phyloP scores from a whole-genome alignment of 2,888 invertebrate species.

The Oscheius sp. region DNA sequence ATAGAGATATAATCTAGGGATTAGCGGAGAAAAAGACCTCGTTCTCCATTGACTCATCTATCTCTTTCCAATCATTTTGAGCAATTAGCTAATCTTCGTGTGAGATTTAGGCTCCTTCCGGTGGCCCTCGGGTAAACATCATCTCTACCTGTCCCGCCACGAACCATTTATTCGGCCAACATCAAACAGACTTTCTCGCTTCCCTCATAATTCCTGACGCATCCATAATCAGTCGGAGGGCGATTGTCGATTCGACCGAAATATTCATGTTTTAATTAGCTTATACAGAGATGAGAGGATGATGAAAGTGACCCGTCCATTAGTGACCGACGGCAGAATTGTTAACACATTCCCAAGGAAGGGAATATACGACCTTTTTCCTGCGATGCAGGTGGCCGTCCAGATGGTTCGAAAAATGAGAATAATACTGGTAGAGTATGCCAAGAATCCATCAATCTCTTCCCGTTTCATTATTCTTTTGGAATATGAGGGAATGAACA shows the following conservation, averaged over 20 bases:
- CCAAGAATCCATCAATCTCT: no score
- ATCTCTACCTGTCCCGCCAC: background rate
- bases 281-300: constrained; percentile 27
- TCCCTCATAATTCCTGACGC: constrained; percentile 25
- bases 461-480: background rate
- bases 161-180: background rate
- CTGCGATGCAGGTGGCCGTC: background rate
- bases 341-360: background rate
- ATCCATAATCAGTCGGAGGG: constrained; percentile 25
- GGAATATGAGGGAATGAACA: background rate
- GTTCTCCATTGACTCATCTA: background rate
- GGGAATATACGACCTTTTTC: background rate
- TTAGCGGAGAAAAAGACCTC: background rate
- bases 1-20: background rate
- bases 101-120: constrained; percentile 6
- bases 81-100: constrained; percentile 17
- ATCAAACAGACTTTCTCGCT: background rate
- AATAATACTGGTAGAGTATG: no score
- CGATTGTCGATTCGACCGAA: constrained; percentile 17
- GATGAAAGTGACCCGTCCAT: constrained; percentile 16
- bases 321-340: constrained; percentile 26
- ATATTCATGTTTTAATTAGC: constrained; percentile 36
- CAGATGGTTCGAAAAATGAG: no score
- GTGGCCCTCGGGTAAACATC: background rate
- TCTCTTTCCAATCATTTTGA: background rate